Percentiles rank a stretch among this genome's conserved stretches.
These are phyloP conservation scores for Amphilophus citrinellus DNA, from an alignment of 2,113 vertebrate species.

Conservation along the genomic window DNA sequence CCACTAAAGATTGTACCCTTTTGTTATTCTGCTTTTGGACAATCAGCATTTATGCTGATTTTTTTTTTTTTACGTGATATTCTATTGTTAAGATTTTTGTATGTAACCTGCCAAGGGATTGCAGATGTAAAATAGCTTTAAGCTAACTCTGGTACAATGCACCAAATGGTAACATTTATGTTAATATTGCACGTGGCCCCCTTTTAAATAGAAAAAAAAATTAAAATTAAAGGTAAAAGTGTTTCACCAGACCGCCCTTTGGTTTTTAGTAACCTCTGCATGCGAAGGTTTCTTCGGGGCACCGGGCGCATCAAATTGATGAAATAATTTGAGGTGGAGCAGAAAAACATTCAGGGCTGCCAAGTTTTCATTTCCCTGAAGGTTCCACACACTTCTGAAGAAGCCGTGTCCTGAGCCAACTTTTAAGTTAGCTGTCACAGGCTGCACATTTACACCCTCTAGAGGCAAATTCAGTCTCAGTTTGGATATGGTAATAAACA, in stretches of 20 bases:
- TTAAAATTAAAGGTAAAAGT: no score
- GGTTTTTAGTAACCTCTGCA: neutral
- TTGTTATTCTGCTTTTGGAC: no score
- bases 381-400: constrained; percentile 20
- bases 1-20: no score
- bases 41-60: no score
- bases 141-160: no score
- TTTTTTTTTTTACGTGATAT: no score
- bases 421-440: neutral
- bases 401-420: constrained; percentile 10
- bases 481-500: neutral
- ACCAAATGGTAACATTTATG: no score
- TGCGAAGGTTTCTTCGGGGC: constrained; percentile 3
- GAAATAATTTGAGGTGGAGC: constrained; percentile 25
- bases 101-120: no score
- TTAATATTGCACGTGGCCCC: no score
- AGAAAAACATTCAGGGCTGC: neutral
- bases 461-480: neutral
- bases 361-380: constrained; percentile 16
- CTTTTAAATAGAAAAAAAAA: no score
- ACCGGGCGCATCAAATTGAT: neutral
- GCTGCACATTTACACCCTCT: constrained; percentile 4
- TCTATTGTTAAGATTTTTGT: no score
- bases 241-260: neutral
- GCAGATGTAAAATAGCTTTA: no score